Evolutionary conservation across 2,888 invertebrate genomes (phyloP), one percentile per base, ranked within the genome.

Genomic region (Drosophila fulvimacula): DNA sequence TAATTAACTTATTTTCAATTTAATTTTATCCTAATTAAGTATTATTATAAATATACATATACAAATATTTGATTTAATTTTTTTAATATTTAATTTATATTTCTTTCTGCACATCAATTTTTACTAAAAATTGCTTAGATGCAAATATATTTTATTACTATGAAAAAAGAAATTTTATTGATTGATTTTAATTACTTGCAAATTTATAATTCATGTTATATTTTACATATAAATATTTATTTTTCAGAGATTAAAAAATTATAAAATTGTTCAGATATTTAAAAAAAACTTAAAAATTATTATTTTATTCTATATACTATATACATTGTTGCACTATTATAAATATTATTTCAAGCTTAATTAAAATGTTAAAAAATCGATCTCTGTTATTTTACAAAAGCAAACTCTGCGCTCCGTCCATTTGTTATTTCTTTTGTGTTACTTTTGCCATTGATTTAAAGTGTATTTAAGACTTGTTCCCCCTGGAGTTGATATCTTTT

Each of bases 381-480:
- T 48, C 30, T 48, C 1, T 6, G 0, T 32, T 32, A 32, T 6
- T 5, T 4, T 48, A 10, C 0, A 17, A 17, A 17, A 30, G 46
- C 44, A n/a, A n/a, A 32, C 48, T 48, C 30, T 1, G 7, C 27
- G n/a, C 46, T 46, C 46, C 27, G 2, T 0, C 13, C 32, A 32
- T 48, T 48, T 48, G 30, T 19, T 48, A 7, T 19, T 32, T 48
- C 17, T 30, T 30, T 5, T 19, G 30, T 46, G 27, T 13, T 32
- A 32, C 15, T 44, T 48, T 41, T 39, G 32, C 6, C 15, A 30
- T 41, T 65, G 56, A 59, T 60, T 84, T 69, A 79, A 81, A 65
- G 46, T 55, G 39, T 27, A 68, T 76, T 81, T 73, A 64, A 73
- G 60, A 69, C 63, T 60, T 48, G 53, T 61, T 36, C 24, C 34